Evolutionary conservation across 2,797 vertebrate genomes (phyloP).

Genomic region (Malurus splendens): DNA sequence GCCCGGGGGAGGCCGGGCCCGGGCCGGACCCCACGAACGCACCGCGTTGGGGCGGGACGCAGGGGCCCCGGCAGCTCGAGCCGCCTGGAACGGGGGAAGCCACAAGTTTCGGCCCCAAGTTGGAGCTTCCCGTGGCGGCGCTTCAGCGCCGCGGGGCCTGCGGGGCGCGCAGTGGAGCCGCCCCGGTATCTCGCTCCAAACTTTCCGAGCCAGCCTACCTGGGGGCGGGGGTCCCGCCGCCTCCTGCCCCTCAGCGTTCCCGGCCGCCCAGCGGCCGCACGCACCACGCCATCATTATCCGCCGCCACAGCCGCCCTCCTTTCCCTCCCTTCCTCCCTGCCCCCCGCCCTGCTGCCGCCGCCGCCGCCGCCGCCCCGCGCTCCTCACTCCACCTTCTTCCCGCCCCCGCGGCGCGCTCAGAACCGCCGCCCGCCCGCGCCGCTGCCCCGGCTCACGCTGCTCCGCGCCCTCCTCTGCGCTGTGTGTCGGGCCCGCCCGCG

Average conservation of each 20-base stretch:
- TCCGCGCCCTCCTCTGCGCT: background rate
- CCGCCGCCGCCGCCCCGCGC: background rate
- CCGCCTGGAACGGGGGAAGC: background rate
- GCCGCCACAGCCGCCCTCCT: background rate
- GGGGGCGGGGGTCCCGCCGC: conserved; percentile 5
- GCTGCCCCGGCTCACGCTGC: background rate
- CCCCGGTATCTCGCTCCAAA: background rate
- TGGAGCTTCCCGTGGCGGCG: background rate
- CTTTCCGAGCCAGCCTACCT: conserved; percentile 29
- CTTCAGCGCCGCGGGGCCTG: background rate
- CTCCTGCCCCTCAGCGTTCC: background rate
- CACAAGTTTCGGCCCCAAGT: background rate
- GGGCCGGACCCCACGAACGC: background rate
- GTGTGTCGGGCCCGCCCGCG: conserved; percentile 12
- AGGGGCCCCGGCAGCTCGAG: background rate
- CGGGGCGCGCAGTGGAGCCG: background rate
- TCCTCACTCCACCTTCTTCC: conserved; percentile 12
- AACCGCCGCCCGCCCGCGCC: background rate
- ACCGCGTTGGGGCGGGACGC: background rate
- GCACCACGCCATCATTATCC: background rate
- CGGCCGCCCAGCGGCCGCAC: background rate
- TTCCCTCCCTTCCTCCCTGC: background rate
- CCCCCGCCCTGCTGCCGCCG: background rate
- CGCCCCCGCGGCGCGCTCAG: background rate
- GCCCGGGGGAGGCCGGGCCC: background rate